Conservation (phyloP, 2,888 invertebrate species). For the Microchrysa polita region DNA sequence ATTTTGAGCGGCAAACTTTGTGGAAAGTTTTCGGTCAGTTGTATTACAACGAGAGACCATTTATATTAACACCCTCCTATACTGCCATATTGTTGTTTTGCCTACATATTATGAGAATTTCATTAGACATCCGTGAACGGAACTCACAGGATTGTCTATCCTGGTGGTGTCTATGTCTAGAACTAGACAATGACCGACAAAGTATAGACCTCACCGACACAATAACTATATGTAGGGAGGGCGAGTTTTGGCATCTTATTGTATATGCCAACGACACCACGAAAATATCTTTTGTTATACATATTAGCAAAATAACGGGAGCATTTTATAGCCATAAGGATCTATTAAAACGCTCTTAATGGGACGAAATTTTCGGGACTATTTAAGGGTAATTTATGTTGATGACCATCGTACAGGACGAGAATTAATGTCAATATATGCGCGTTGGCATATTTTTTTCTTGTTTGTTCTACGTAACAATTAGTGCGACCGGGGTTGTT, state of each 20-base stretch:
- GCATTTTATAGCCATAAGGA: constrained; percentile 40
- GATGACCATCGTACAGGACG: not conserved
- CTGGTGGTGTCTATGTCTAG: too few relatives aligned
- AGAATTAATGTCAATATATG: constrained; percentile 2
- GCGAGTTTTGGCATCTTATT: not conserved
- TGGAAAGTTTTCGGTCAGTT: constrained; percentile 37
- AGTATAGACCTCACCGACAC: too few relatives aligned
- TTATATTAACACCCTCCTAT: constrained; percentile 31
- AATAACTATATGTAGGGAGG: not conserved
- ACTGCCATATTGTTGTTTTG: not conserved
- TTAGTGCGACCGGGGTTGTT: too few relatives aligned
- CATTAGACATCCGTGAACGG: not conserved
- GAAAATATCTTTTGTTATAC: constrained; percentile 21
- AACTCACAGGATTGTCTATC: too few relatives aligned
- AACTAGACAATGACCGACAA: too few relatives aligned
- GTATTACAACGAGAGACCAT: constrained; percentile 4
- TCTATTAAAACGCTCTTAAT: constrained; percentile 41
- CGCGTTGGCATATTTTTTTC: not conserved
- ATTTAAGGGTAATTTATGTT: constrained; percentile 42
- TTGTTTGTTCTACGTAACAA: too few relatives aligned
- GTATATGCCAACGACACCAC: not conserved
- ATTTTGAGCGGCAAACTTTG: constrained; percentile 29
- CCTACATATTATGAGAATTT: constrained; percentile 4
- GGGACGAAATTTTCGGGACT: constrained; percentile 38
- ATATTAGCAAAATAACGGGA: constrained; percentile 34